These are phyloP conservation scores for Drosophila seguyi DNA, from an alignment of 1,140 invertebrate genomes.

Conservation along the genomic window DNA sequence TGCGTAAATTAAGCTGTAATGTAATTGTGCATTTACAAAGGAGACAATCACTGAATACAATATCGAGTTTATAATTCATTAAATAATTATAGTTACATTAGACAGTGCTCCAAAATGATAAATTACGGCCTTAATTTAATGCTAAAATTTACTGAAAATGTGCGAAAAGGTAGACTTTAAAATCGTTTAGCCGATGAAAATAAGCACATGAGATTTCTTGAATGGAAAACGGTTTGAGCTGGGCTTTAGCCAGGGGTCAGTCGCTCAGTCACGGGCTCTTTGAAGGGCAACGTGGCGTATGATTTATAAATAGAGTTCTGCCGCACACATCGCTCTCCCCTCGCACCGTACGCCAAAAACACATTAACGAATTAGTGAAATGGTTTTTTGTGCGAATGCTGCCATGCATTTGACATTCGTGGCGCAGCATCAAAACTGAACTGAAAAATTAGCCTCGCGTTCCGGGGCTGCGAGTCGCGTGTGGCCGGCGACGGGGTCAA, in stretches of 20 bases:
- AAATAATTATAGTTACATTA: neutral
- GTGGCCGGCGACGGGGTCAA: constrained; percentile 36
- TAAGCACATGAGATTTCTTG: constrained; percentile 2
- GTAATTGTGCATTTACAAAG: neutral
- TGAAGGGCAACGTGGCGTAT: constrained; percentile 54
- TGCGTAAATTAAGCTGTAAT: neutral
- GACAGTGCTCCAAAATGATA: neutral
- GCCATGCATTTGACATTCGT: constrained; percentile 57
- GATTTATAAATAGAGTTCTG: constrained; percentile 49
- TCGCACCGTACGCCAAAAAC: constrained; percentile 3
- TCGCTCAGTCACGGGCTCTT: constrained; percentile 19
- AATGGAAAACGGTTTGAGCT: constrained; percentile 12
- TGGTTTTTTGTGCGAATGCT: constrained; percentile 37
- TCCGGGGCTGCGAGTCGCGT: constrained; percentile 54
- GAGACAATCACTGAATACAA: neutral
- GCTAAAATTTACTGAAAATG: neutral
- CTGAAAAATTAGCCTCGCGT: constrained; percentile 67
- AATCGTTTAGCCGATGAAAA: constrained; percentile 13
- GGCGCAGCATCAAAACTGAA: constrained; percentile 46
- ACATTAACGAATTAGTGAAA: constrained; percentile 27
- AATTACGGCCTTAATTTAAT: neutral
- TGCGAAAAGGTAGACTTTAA: neutral
- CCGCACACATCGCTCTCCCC: neutral
- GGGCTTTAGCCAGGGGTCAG: constrained; percentile 18
- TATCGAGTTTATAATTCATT: neutral